These are phyloP conservation scores for Ursus arctos DNA, from an alignment of 2,113 vertebrate species.

Conservation along the genomic window DNA sequence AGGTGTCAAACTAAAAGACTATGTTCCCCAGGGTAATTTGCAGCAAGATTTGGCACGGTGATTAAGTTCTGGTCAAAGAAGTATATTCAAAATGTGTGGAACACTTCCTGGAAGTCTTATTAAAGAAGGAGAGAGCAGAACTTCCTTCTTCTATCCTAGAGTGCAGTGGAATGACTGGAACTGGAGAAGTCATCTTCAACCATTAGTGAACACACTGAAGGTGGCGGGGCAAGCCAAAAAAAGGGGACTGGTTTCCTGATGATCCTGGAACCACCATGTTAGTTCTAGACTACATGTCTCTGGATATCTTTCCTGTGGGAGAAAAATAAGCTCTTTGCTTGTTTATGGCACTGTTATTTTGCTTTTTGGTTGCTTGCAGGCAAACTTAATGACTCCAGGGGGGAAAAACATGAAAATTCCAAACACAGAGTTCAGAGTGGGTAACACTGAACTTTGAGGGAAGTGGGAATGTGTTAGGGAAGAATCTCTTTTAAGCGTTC, in stretches of 20 bases:
- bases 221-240: neutral
- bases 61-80: neutral
- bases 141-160: neutral
- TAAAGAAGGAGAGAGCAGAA: neutral
- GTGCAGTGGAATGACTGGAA: neutral
- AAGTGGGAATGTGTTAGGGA: neutral
- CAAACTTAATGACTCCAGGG: neutral
- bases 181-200: neutral
- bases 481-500: neutral
- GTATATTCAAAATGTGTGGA: neutral
- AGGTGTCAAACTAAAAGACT: neutral
- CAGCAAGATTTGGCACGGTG: neutral
- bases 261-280: neutral
- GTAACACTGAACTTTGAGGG: neutral
- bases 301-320: neutral
- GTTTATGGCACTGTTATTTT: neutral
- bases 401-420: neutral
- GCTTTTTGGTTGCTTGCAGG: neutral
- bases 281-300: neutral
- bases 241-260: neutral
- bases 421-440: neutral
- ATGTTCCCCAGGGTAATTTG: conserved; percentile 1
- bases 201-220: neutral
- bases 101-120: neutral
- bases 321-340: neutral